These are phyloP conservation scores for Drosophila cognata DNA, from an alignment of 2,888 invertebrate species.

Conservation along the genomic window DNA sequence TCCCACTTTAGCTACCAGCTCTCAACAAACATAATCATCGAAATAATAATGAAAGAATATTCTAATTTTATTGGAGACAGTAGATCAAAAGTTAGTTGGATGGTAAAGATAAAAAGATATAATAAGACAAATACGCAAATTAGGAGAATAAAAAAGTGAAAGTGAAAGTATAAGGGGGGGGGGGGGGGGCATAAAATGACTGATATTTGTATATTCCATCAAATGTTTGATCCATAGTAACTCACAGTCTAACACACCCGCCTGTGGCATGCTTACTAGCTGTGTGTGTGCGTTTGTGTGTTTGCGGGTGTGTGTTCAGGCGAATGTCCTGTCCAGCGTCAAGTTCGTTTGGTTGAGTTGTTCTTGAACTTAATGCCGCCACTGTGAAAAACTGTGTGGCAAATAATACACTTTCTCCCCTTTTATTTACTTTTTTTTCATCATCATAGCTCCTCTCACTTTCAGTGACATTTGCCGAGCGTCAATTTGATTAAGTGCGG, in stretches of 20 bases:
- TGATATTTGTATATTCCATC: neutral
- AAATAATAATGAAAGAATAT: neutral
- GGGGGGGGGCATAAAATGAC: neutral
- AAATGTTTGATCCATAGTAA: slow-evolving; percentile 1
- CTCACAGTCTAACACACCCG: neutral
- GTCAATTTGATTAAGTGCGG: slow-evolving; percentile 77
- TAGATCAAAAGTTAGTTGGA: neutral
- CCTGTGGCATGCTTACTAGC: neutral
- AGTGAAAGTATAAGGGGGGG: neutral
- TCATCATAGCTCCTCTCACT: slow-evolving; percentile 26
- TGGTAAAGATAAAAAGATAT: neutral
- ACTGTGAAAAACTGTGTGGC: slow-evolving; percentile 57
- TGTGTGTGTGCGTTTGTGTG: neutral
- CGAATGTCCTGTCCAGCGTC: slow-evolving; percentile 73
- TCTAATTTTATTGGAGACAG: neutral
- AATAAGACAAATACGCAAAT: neutral
- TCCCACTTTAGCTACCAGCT: neutral
- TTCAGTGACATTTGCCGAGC: slow-evolving; percentile 72
- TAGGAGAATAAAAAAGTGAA: neutral
- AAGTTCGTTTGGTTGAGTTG: slow-evolving; percentile 67
- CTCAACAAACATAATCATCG: neutral
- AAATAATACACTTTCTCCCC: slow-evolving; percentile 67
- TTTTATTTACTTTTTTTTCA: slow-evolving; percentile 19
- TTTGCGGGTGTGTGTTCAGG: slow-evolving; percentile 37
- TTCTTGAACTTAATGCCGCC: slow-evolving; percentile 70